Evolutionary conservation across 2,113 vertebrate species (phyloP).

Genomic region (Saguinus imperator): DNA sequence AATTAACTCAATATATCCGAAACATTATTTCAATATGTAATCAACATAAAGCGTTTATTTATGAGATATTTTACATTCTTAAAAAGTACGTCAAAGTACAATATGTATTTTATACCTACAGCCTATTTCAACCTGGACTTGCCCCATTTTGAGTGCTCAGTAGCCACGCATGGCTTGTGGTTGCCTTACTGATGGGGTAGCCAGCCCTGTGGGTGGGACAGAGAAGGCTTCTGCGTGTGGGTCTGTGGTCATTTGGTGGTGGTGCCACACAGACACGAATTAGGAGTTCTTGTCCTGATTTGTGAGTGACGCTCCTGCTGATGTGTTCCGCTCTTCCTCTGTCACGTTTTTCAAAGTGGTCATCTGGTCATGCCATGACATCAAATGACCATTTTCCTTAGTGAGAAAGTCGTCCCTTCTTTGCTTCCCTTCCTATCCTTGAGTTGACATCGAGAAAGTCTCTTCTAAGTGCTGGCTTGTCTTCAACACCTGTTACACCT

Average conservation of each 20-base stretch:
- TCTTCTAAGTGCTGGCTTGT: too few species aligned
- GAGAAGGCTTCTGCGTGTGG: not conserved
- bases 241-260: not conserved
- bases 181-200: not conserved
- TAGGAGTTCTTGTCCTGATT: not conserved
- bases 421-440: not conserved
- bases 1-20: not conserved
- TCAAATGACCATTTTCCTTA: too few species aligned
- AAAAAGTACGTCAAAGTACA: rapidly evolving
- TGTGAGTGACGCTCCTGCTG: not conserved
- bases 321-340: rapidly evolving
- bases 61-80: not conserved
- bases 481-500: not conserved
- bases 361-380: rapidly evolving
- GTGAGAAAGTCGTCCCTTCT: not conserved
- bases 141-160: not conserved
- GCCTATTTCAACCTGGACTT: not conserved
- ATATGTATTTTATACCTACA: rapidly evolving
- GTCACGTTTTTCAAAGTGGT: not conserved
- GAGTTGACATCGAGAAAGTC: not conserved
- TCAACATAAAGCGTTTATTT: not conserved
- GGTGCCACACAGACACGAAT: not conserved
- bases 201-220: not conserved
- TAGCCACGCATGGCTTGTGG: not conserved
- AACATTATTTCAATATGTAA: not conserved